These are phyloP conservation scores for Sphaerodactylus townsendi DNA, from an alignment of 2,113 vertebrate species.

Conservation along the genomic window DNA sequence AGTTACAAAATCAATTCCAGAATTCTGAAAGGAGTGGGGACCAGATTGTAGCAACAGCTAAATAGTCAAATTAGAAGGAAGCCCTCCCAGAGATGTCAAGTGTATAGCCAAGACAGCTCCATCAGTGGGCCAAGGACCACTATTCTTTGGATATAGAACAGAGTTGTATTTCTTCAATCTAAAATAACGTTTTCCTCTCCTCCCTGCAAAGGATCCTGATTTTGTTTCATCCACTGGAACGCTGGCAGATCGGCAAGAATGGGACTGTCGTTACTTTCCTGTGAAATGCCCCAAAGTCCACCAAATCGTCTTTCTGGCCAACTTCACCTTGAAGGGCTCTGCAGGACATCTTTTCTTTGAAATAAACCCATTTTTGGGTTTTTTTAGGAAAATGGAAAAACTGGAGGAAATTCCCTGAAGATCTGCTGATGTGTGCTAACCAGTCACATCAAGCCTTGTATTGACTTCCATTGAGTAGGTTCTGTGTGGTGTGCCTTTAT, in stretches of 20 bases:
- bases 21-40: no score
- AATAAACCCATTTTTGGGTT: not conserved
- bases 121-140: no score
- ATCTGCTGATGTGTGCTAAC: not conserved
- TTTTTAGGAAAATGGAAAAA: no score
- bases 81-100: no score
- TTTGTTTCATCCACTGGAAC: slow-evolving; percentile 81
- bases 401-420: no score
- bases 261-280: slow-evolving; percentile 89
- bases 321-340: no score
- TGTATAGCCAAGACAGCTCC: no score
- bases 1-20: no score
- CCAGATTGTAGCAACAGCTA: no score
- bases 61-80: no score
- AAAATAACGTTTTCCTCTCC: slow-evolving; percentile 3
- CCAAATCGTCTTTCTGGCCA: not conserved
- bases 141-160: no score
- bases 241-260: slow-evolving; percentile 90
- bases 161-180: not conserved
- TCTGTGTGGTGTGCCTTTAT: not conserved
- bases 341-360: not conserved
- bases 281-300: slow-evolving; percentile 28
- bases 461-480: not conserved
- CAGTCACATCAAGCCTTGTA: not conserved
- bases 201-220: slow-evolving; percentile 80